Conservation (phyloP, 2,888 invertebrate species). For the Tetheella fluctuosa region DNA sequence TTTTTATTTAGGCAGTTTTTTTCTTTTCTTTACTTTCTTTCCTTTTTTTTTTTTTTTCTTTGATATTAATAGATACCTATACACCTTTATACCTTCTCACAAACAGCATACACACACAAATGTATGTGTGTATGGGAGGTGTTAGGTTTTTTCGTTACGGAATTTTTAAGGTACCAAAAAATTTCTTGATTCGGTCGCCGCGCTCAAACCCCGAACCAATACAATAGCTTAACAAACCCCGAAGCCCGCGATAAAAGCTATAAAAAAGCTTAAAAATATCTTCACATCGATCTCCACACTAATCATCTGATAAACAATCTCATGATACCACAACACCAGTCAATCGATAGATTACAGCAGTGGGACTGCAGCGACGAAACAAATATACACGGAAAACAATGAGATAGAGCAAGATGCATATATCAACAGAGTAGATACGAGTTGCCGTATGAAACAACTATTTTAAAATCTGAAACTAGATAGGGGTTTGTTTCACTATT, state of each 20-base stretch:
- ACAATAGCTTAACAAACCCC: too few species aligned
- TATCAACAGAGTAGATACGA: slow-evolving; percentile 21
- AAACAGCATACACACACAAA: too few species aligned
- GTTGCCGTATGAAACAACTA: slow-evolving; percentile 5
- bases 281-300: slow-evolving; percentile 10
- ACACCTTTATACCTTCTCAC: too few species aligned
- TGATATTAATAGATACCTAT: too few species aligned
- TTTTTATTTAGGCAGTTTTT: too few species aligned
- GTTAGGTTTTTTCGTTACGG: too few species aligned
- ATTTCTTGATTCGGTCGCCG: too few species aligned
- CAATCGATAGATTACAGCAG: slow-evolving; percentile 53
- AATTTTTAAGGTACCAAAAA: too few species aligned
- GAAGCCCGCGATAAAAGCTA: not conserved
- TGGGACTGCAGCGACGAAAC: slow-evolving; percentile 39
- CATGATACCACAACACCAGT: slow-evolving; percentile 22
- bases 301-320: slow-evolving; percentile 30
- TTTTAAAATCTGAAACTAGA: slow-evolving; percentile 9
- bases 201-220: too few species aligned
- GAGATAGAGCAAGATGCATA: slow-evolving; percentile 35
- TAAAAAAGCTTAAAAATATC: not conserved
- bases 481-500: not conserved
- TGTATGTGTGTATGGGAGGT: too few species aligned
- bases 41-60: too few species aligned
- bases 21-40: too few species aligned
- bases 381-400: slow-evolving; percentile 28